These are phyloP conservation scores for Chaetodon trifascialis DNA, from an alignment of 2,113 vertebrate species.

Conservation along the genomic window DNA sequence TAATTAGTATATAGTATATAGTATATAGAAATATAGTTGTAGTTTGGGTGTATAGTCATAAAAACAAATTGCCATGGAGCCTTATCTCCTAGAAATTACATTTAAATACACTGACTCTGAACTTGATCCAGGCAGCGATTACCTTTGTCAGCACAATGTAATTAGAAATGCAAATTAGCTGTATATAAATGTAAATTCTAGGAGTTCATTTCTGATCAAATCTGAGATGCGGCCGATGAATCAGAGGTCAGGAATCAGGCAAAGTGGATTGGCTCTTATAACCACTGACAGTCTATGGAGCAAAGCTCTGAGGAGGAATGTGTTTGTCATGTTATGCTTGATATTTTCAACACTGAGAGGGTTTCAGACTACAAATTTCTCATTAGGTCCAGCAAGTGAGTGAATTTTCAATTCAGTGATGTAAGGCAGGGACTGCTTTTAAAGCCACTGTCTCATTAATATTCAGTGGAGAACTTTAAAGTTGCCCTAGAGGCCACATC, in stretches of 20 bases:
- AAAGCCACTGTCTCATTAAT: constrained; percentile 1
- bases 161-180: too few relatives aligned
- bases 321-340: too few relatives aligned
- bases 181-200: too few relatives aligned
- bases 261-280: background rate
- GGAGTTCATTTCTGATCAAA: too few relatives aligned
- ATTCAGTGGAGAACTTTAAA: constrained; percentile 19
- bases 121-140: too few relatives aligned
- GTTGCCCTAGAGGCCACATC: background rate
- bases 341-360: background rate
- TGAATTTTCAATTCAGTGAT: background rate
- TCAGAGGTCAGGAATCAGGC: background rate
- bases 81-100: too few relatives aligned
- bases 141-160: too few relatives aligned
- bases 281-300: background rate
- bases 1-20: too few relatives aligned
- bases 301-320: background rate
- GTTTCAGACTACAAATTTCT: background rate
- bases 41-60: too few relatives aligned
- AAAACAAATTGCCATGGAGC: too few relatives aligned
- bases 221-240: background rate
- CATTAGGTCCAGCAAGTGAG: background rate
- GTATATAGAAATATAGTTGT: too few relatives aligned
- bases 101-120: too few relatives aligned
- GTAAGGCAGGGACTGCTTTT: background rate